Base-by-base conservation (phyloP, 2,797 vertebrate genomes). In the Anniella stebbinsi region DNA sequence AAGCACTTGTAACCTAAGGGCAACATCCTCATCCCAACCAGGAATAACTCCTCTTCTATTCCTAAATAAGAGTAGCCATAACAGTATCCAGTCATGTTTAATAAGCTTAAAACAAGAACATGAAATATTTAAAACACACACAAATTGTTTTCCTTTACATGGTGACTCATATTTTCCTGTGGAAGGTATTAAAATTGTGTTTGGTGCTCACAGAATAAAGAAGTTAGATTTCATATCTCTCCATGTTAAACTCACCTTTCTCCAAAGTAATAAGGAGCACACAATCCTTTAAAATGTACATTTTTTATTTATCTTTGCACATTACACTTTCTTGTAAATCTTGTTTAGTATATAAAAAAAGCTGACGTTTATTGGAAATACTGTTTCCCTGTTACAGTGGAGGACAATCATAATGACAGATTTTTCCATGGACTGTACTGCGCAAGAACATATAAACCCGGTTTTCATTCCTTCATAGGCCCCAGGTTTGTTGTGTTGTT, bases 301-400 rank as follows among this genome's bases (percentile, higher is more conserved):
- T 94, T 90, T 23, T 93, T 88, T 6, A 9, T 89, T 95, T 92
- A 91, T 93, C 94, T 94, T 51, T 69, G 80, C 38, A 93, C 92
- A 89, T 89, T 91, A 87, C 0, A 83, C 88, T 86, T 92, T 93
- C 4, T 94, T 93, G 89, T 89, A 94, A 91, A 92, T 87, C 13
- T 11, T 76, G 17, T 91, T 95, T 93, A 94, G 92, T 72, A 92
- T 80, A 92, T 80, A 80, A 2, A 57, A 88, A 94, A 93, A 86
- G 15, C 69, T 93, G 54, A 81, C 51, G 76, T 87, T 86, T 88
- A 72, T 89, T 91, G 94, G 94, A 91, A 70, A 76, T 9, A 4
- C 17, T 88, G 6, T 91, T 95, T 96, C 84, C 86, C 57, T 92
- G 93, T 91, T 91, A 87, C 89, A 38, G 11, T 2, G 88, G 88